Conservation (phyloP, 2,113 vertebrate species). For the Strix aluco region DNA sequence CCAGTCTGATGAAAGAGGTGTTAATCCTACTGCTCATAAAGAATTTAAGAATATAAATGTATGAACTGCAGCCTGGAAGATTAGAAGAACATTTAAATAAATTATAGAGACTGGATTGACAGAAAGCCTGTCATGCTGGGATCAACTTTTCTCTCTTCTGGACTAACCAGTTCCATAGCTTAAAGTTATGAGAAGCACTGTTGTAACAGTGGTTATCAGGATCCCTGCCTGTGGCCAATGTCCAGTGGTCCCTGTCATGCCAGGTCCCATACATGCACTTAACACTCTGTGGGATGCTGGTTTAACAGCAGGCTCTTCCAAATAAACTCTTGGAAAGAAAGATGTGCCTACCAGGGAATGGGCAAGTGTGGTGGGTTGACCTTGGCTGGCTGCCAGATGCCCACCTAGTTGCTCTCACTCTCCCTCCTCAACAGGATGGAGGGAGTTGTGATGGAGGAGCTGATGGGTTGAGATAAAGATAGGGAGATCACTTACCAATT, state of each 20-base stretch:
- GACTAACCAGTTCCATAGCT: neutral
- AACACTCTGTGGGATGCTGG: neutral
- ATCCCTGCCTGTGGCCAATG: neutral
- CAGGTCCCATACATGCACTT: neutral
- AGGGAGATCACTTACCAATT: neutral
- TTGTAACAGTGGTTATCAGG: neutral
- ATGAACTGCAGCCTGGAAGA: neutral
- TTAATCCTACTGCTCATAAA: slow-evolving; percentile 44
- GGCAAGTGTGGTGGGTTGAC: neutral
- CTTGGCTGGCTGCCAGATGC: neutral
- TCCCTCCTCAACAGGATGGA: neutral
- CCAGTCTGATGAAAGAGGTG: slow-evolving; percentile 1
- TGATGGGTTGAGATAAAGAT: neutral
- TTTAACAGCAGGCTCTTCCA: neutral
- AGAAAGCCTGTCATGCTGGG: neutral
- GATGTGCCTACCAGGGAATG: neutral
- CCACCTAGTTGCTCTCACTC: neutral
- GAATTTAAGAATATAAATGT: slow-evolving; percentile 28
- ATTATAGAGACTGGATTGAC: neutral
- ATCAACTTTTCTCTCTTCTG: neutral
- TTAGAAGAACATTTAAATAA: slow-evolving; percentile 27
- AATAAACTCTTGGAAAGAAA: neutral
- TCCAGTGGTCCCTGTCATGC: neutral
- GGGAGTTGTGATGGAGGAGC: neutral
- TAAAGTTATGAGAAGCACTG: neutral